Evolutionary conservation across 2,113 vertebrate species (phyloP).

Genomic region (Tetrao urogallus): DNA sequence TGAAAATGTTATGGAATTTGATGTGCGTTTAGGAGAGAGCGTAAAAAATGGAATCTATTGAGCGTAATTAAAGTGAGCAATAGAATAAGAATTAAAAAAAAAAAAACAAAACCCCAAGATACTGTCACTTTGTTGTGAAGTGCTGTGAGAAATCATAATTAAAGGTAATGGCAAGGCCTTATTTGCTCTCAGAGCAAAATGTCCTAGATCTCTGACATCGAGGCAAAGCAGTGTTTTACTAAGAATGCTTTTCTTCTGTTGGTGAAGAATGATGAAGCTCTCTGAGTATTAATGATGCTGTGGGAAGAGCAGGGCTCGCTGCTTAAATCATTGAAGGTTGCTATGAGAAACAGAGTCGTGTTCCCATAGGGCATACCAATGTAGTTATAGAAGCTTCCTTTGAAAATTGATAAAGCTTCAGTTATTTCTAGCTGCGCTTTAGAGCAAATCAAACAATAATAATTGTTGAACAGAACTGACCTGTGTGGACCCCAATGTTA

Average conservation of each 20-base stretch:
- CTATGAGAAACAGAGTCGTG: conserved; percentile 17
- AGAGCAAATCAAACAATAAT: not conserved
- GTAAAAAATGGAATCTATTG: not conserved
- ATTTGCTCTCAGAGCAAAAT: not conserved
- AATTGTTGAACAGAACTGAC: not conserved
- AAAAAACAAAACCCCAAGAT: no score
- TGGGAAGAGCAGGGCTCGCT: not conserved
- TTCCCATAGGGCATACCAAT: not conserved
- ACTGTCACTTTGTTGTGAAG: not conserved
- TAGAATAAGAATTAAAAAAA: not conserved
- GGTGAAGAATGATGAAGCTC: not conserved
- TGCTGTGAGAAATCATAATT: not conserved
- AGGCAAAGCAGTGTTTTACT: not conserved
- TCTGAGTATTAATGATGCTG: not conserved
- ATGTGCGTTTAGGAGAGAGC: not conserved
- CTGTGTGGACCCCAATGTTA: not conserved
- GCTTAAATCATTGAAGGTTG: conserved; percentile 12
- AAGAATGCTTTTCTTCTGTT: not conserved
- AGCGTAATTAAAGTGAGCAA: not conserved
- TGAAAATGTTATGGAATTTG: not conserved
- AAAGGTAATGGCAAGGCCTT: not conserved
- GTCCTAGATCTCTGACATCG: not conserved
- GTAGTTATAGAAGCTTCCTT: conserved; percentile 21
- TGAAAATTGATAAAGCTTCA: not conserved
- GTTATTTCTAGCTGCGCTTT: conserved; percentile 25